Conservation (phyloP, 2,888 invertebrate genomes). For the Drosophila neonasuta region DNA sequence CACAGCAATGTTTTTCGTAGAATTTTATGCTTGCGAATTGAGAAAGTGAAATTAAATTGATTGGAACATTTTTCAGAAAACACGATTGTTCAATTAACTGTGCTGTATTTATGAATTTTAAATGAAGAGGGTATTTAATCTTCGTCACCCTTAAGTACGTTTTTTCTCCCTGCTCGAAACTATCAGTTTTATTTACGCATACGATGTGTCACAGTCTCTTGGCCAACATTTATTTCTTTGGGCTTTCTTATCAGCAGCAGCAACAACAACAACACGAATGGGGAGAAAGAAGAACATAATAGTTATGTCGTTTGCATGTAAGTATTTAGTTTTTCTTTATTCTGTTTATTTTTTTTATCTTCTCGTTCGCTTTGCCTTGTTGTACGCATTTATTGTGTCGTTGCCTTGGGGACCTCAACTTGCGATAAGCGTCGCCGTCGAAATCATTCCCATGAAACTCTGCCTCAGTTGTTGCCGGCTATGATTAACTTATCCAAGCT, state of each 20-base stretch:
- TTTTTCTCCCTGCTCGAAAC: not conserved
- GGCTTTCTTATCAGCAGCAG: conserved; percentile 26
- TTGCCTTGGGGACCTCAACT: conserved; percentile 29
- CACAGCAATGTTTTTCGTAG: not conserved
- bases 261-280: not conserved
- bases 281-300: conserved; percentile 1
- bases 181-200: not conserved
- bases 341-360: conserved; percentile 30
- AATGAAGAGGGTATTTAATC: conserved; percentile 2
- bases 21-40: not conserved
- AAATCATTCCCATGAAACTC: conserved; percentile 1
- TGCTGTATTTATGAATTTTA: no score
- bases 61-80: not conserved
- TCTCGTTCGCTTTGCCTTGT: conserved; percentile 22
- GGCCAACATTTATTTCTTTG: conserved; percentile 9
- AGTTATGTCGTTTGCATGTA: conserved; percentile 40
- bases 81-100: no score
- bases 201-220: not conserved
- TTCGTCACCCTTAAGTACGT: not conserved
- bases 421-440: conserved; percentile 36
- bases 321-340: conserved; percentile 14
- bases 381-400: conserved; percentile 7
- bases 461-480: conserved; percentile 12
- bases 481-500: conserved; percentile 37
- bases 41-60: not conserved